Evolutionary conservation across 2,888 invertebrate species (phyloP), one percentile per base, ranked within the genome.

Genomic region (Ypsolopha scabrella): DNA sequence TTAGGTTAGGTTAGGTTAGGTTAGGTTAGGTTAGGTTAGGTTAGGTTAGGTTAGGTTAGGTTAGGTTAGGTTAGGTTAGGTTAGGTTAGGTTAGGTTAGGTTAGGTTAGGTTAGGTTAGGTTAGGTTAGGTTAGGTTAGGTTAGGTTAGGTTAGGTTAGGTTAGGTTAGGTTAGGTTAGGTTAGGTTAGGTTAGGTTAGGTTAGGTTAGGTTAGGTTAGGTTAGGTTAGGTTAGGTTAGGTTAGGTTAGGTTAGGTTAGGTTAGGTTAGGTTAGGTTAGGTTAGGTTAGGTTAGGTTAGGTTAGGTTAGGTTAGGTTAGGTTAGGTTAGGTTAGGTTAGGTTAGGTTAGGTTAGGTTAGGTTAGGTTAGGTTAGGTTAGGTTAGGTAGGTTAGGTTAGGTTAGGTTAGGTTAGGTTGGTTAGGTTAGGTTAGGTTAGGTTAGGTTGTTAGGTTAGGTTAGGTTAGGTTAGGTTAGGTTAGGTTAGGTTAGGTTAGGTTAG

Each of bases 1-100:
- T 59, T 59, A 58, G 60, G 58, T 58, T 60, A 58, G 59, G 60
- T 58, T 59, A 57, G 61, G 63, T 60, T 58, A 59, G 59, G 57
- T 59, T 60, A 59, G 59, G 58, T 60, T 58, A 61, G 59, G 58
- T 58, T 62, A 59, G 60, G 58, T 58, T 58, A 57, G 56, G 58
- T 57, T 50, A 50, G 50, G 50, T 50, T 50, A 50, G 50, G 50
- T 50, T 50, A 50, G 50, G 50, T 50, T 50, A 50, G 50, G 50
- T 50, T 50, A 56, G 55, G 51, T 44, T 51, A 51, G 51, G 51
- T 51, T 51, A 51, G 60, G 57, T 58, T 56, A 57, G 58, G 57
- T 57, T 54, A 56, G 57, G 57, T 60, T 57, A 57, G 57, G 57
- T 57, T 56, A 58, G 59, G 59, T 51, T 50, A 51, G 60, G 58